Evolutionary conservation across 2,113 vertebrate species (phyloP), one percentile per base, ranked within the genome.

Genomic region (Rhea pennata): DNA sequence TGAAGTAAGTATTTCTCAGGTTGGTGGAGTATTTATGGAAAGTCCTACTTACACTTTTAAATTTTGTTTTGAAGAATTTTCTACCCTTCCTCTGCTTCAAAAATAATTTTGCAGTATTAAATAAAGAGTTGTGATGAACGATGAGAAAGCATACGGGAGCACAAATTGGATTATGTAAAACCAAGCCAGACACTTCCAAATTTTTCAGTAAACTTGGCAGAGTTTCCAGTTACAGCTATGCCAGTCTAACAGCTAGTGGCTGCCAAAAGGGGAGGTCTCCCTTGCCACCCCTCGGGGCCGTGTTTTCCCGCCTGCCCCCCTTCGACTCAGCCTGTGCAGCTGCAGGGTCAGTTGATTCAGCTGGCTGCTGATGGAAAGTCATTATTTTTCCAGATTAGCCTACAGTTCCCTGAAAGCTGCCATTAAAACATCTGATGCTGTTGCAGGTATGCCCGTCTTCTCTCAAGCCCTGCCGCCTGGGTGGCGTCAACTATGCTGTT

Each of bases 331-430:
- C 33, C 78, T 44, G 44, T 70, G 70, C 87, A 95, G 95, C 81
- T 77, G 84, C 87, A 91, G 87, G 71, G 58, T 83, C 82, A 95
- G 74, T 62, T 62, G 50, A 36, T 79, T 92, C 93, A 95, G 90
- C 82, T 87, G 89, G 74, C 44, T 91, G 62, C 48, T 53, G 23
- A 84, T 24, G 71, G 27, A 65, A 84, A 36, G 44, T 10, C 29
- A 36, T 76, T 76, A 36, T 77, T 70, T 80, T 88, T 44, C 71
- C 76, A 66, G 44, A 62, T 62, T 85, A 87, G 29, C 80, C 71
- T 56, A 71, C 26, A 72, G 58, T 58, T 84, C 91, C 95, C 87
- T 84, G 91, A 73, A 75, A 89, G 40, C 0, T 82, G 91, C 92
- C 93, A 58, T 81, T 69, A 87, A 95, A 96, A 82, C 76, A 91